Evolutionary conservation across 2,113 vertebrate species (phyloP), one percentile per base, ranked within the genome.

Genomic region (Percina caprodes): DNA sequence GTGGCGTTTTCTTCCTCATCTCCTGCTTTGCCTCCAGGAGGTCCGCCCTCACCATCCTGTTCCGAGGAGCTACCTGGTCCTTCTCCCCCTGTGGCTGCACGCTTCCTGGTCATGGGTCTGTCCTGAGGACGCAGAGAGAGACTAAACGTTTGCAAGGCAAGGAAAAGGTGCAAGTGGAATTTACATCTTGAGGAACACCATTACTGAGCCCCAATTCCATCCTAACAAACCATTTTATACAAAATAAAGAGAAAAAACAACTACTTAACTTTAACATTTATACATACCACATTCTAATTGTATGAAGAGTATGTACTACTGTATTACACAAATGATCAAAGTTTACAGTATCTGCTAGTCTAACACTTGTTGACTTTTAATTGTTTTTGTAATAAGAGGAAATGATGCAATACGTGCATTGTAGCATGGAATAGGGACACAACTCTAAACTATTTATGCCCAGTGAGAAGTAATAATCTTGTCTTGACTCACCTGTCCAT

Each of bases 41-140:
- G 87, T 0, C 79, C 88, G 0, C 74, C 86, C 58, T 94, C 93
- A 0, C 92, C 86, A 11, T 95, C 94, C 9, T 90, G 91, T 15
- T 95, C 94, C 1, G 94, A 94, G 30, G 94, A 94, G 84, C 94
- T 94, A 14, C 93, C 92, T 0, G 91, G 87, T 16, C 91, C 92
- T 6, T 93, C 93, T 14, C 68, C 87, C 0, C 88, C 92, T 0
- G 90, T 92, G 60, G 92, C 81, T 14, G 91, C 90, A 16, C 93
- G 86, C 89, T 95, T 95, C 78, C 95, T 92, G 54, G 93, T 94
- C 91, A 94, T 86, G 2, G 94, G 91, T 8, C 88, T 62, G 39
- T 84, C 93, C 92, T 94, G 82, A 60, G 48, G 66, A 77, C 2
- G 49, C 16, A 58, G 35, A 35, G 35, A 35, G 35, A 74, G 18